Conservation (phyloP, 2,797 vertebrate genomes). For the Lerista edwardsae region DNA sequence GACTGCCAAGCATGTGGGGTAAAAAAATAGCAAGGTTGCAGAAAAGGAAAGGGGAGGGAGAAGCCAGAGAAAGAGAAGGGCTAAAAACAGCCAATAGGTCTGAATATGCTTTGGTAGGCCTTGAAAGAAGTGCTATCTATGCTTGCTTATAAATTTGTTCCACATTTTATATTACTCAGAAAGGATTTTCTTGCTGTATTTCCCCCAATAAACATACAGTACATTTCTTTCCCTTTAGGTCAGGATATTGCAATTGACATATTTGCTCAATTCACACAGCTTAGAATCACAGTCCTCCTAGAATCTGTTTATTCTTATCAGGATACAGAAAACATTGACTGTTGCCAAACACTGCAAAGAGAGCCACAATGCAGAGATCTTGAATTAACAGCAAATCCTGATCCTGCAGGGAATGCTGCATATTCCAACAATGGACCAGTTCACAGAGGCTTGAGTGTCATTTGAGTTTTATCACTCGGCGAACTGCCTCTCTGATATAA, state of each 20-base stretch:
- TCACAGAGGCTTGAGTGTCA: neutral
- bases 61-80: neutral
- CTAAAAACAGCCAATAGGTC: neutral
- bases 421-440: neutral
- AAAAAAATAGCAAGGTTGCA: neutral
- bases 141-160: neutral
- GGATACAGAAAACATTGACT: neutral
- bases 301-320: neutral
- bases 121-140: neutral
- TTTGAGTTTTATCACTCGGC: neutral
- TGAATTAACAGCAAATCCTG: neutral
- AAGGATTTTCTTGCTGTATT: neutral
- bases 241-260: neutral
- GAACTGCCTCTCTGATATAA: no score
- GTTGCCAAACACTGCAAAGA: neutral
- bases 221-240: neutral
- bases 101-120: neutral
- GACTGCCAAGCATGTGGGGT: constrained; percentile 3
- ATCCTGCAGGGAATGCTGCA: neutral
- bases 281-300: neutral
- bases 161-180: neutral
- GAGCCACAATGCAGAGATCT: neutral
- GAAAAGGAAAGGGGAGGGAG: rapidly evolving
- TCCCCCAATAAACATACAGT: neutral
- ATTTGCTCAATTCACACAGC: neutral